Percentiles rank a stretch among this genome's conserved stretches.
phyloP scores from a whole-genome alignment of 2,888 invertebrate species.

The Pachycephus smyrnensis region DNA sequence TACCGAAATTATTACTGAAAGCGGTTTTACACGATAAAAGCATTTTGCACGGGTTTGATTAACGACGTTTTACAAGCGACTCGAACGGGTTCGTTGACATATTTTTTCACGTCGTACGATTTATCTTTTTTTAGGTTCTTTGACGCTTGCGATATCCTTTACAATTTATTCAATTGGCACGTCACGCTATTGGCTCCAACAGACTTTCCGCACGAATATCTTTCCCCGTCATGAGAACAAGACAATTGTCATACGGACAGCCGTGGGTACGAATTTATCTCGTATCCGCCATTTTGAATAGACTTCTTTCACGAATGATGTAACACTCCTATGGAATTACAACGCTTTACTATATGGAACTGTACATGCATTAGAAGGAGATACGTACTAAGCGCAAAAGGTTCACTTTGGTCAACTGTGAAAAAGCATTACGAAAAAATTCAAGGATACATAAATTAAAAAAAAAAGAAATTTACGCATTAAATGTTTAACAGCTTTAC shows the following conservation, averaged over 20 bases:
- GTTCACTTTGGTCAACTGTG: slow-evolving; percentile 55
- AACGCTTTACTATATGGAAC: not conserved
- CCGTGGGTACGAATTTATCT: not conserved
- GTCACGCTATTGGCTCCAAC: too few relatives aligned
- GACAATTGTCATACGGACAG: not conserved
- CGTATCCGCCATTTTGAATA: not conserved
- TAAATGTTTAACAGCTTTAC: not conserved
- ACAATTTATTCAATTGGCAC: not conserved
- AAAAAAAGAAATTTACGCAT: not conserved
- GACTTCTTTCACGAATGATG: not conserved
- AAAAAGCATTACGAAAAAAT: slow-evolving; percentile 59
- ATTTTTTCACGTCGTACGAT: not conserved
- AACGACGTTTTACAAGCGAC: not conserved
- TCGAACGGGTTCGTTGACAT: not conserved
- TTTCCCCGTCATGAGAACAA: not conserved
- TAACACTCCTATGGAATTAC: not conserved
- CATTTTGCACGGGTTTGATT: not conserved
- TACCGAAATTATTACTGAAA: not conserved
- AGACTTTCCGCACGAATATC: not conserved
- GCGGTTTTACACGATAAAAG: not conserved
- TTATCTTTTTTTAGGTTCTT: slow-evolving; percentile 6
- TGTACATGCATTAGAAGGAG: slow-evolving; percentile 39
- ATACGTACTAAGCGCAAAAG: slow-evolving; percentile 48
- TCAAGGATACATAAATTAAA: not conserved
- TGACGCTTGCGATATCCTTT: slow-evolving; percentile 3